Evolutionary conservation across 2,113 vertebrate genomes (phyloP), one percentile per base, ranked within the genome.

Genomic region (Clinocottus analis): DNA sequence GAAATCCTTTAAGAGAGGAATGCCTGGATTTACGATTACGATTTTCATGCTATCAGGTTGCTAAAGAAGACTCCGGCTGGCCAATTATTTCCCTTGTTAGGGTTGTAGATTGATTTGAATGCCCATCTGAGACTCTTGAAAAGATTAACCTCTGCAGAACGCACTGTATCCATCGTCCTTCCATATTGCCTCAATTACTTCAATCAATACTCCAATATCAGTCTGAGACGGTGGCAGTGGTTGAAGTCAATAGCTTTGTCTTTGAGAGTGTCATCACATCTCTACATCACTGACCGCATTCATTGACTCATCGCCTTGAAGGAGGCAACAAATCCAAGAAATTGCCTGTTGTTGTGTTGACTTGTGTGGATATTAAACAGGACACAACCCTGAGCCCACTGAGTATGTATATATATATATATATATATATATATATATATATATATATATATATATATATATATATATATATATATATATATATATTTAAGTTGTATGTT

Each of bases 261-360:
- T 35, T 61, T 21, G n/a, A 41, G 25, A 71, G 10, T 8, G 37
- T n/a, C 23, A 31, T 45, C 56, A 12, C 19, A 25, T 45, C 23
- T 7, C 14, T 33, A 27, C 14, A 27, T 39, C n/a, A 19, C n/a
- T 49, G 12, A 31, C 7, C 19, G 31, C 45, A 21, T 25, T n/a
- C 33, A 5, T 19, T 67, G 29, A 75, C 14, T 83, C 33, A 59
- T 58, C 31, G 68, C 63, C 37, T 68, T 25, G 8, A 60, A 53
- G 29, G 16, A 65, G 35, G 33, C 64, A 81, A 31, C 68, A 17
- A 62, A 72, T 66, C 29, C 65, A 71, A 62, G 35, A 77, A 35
- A 19, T 11, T 51, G 33, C 39, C 53, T 49, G 33, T 14, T 37
- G 4, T 29, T 23, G 29, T 12, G 0, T 29, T 49, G 25, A 45